Evolutionary conservation across 2,888 invertebrate species (phyloP).

Genomic region (Chironomus tentans): DNA sequence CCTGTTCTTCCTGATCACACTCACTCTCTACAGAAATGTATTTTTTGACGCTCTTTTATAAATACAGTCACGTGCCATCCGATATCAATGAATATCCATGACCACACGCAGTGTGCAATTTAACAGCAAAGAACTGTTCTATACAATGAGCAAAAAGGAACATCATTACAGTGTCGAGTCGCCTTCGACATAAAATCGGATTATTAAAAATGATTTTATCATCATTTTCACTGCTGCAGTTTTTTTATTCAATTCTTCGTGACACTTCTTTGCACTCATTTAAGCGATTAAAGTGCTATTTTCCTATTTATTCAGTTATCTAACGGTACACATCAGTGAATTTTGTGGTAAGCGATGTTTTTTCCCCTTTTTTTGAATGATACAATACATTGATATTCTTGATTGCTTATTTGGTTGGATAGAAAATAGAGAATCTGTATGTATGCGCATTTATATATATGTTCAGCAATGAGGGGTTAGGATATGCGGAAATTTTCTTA

Average conservation of each 20-base stretch:
- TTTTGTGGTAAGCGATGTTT: slow-evolving; percentile 20
- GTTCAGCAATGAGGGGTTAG: too few species aligned
- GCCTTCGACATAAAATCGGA: slow-evolving; percentile 10
- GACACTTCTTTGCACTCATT: slow-evolving; percentile 25
- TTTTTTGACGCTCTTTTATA: background rate
- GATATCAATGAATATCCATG: slow-evolving; percentile 10
- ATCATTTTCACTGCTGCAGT: slow-evolving; percentile 16
- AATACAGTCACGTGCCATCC: slow-evolving; percentile 25
- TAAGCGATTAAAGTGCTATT: slow-evolving; percentile 24
- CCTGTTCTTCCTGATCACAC: slow-evolving; percentile 6
- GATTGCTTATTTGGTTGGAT: too few species aligned
- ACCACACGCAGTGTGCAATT: slow-evolving; percentile 27
- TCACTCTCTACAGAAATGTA: background rate
- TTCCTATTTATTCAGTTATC: slow-evolving; percentile 10
- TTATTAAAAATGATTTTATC: slow-evolving; percentile 26
- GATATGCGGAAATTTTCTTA: too few species aligned
- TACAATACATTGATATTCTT: too few species aligned
- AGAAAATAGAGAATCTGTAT: background rate
- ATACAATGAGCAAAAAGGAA: background rate
- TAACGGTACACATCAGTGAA: slow-evolving; percentile 18
- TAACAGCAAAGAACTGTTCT: background rate
- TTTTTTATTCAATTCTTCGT: background rate
- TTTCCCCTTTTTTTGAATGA: background rate
- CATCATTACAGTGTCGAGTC: background rate
- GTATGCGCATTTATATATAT: background rate